These are phyloP conservation scores for Sphaeramia orbicularis DNA, from an alignment of 2,797 vertebrate genomes.

Conservation along the genomic window DNA sequence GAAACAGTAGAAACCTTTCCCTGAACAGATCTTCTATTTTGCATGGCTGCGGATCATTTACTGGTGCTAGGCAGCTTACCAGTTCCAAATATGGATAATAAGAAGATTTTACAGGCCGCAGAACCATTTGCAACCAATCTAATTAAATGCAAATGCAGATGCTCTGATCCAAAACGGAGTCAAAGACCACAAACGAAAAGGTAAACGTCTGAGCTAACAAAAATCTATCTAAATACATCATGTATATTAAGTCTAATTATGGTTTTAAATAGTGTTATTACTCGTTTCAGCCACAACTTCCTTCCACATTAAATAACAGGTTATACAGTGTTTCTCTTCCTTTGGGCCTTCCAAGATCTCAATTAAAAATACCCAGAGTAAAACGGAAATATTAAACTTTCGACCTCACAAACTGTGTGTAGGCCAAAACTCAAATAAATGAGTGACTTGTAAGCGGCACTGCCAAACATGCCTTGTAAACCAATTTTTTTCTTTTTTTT, in stretches of 20 bases:
- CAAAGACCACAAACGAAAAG: background rate
- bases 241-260: slow-evolving; percentile 21
- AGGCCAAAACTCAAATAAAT: slow-evolving; percentile 58
- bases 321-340: slow-evolving; percentile 30
- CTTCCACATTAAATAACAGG: slow-evolving; percentile 36
- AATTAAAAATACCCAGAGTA: slow-evolving; percentile 50
- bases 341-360: slow-evolving; percentile 32
- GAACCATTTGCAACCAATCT: background rate
- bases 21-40: slow-evolving; percentile 53
- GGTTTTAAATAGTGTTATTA: slow-evolving; percentile 26
- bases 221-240: slow-evolving; percentile 20
- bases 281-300: slow-evolving; percentile 27
- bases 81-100: slow-evolving; percentile 28
- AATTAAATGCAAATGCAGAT: background rate
- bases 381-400: slow-evolving; percentile 63
- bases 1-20: slow-evolving; percentile 68
- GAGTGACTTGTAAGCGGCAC: slow-evolving; percentile 27
- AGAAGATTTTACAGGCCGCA: slow-evolving; percentile 10
- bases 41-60: slow-evolving; percentile 15
- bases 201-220: background rate
- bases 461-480: slow-evolving; percentile 45
- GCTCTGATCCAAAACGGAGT: background rate
- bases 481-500: slow-evolving; percentile 18
- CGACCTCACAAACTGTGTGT: slow-evolving; percentile 45
- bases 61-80: slow-evolving; percentile 22